Evolutionary conservation across 2,888 invertebrate species (phyloP).

Genomic region (Zele albiditarsus): DNA sequence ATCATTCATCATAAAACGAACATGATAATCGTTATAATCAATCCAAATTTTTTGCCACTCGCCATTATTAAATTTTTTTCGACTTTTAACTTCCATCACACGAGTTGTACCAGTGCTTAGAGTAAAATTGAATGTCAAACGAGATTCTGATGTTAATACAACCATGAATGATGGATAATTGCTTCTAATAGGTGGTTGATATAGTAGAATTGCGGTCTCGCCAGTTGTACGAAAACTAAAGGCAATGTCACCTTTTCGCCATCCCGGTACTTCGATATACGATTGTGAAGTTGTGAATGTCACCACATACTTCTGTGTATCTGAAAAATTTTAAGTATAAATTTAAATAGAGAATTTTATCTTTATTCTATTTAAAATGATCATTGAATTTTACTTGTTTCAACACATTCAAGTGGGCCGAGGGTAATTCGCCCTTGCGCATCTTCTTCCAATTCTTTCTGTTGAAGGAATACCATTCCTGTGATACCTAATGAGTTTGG

Average conservation of each 20-base stretch:
- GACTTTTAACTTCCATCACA: slow-evolving; percentile 87
- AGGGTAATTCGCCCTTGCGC: slow-evolving; percentile 91
- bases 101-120: slow-evolving; percentile 88
- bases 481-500: slow-evolving; percentile 90
- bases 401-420: slow-evolving; percentile 94
- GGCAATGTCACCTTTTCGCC: slow-evolving; percentile 93
- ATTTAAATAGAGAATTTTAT: slow-evolving; percentile 3
- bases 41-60: slow-evolving; percentile 98
- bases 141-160: slow-evolving; percentile 87
- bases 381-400: slow-evolving; percentile 83
- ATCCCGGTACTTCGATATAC: slow-evolving; percentile 93
- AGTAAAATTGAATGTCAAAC: slow-evolving; percentile 91
- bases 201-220: slow-evolving; percentile 89
- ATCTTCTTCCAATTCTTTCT: slow-evolving; percentile 86
- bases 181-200: slow-evolving; percentile 91
- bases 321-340: slow-evolving; percentile 72
- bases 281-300: slow-evolving; percentile 95
- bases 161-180: slow-evolving; percentile 95
- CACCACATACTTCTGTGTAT: slow-evolving; percentile 93
- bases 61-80: slow-evolving; percentile 88
- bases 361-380: slow-evolving; percentile 41
- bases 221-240: slow-evolving; percentile 95
- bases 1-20: slow-evolving; percentile 93
- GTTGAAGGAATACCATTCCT: slow-evolving; percentile 92
- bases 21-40: slow-evolving; percentile 94